phyloP scores from a whole-genome alignment of 2,888 invertebrate species.

The Apotomis turbidana region DNA sequence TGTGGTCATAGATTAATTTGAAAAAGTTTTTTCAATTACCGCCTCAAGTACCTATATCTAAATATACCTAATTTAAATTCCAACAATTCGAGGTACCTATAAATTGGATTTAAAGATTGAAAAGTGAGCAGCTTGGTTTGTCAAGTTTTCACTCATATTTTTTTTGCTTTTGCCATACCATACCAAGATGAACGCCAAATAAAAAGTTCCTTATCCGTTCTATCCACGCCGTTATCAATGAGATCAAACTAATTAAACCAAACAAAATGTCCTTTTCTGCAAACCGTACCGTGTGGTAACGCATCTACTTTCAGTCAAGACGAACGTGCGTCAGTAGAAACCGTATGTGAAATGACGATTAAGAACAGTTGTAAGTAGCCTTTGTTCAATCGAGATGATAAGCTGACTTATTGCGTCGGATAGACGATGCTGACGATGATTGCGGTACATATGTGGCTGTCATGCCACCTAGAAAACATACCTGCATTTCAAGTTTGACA shows the following conservation, averaged over 20 bases:
- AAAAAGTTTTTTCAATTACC: no score
- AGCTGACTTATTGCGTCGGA: constrained; percentile 65
- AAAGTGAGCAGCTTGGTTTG: no score
- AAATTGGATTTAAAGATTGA: no score
- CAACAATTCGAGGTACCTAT: no score
- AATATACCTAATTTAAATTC: no score
- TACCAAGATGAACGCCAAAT: background rate
- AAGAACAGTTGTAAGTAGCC: constrained; percentile 82
- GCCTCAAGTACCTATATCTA: no score
- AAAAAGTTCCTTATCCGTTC: background rate
- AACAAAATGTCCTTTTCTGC: constrained; percentile 16
- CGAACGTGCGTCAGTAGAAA: constrained; percentile 71
- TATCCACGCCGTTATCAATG: background rate
- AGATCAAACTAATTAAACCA: background rate
- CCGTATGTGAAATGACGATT: constrained; percentile 83
- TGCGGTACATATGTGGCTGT: no score
- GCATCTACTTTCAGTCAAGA: constrained; percentile 63
- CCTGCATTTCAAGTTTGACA: no score
- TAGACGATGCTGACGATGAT: background rate
- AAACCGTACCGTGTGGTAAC: constrained; percentile 44
- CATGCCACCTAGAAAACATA: no score
- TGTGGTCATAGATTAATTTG: no score
- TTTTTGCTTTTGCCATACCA: no score
- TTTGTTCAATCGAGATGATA: constrained; percentile 79
- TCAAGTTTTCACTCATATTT: no score